Conservation (phyloP, 2,888 invertebrate genomes). For the Scrobipalpa costella region DNA sequence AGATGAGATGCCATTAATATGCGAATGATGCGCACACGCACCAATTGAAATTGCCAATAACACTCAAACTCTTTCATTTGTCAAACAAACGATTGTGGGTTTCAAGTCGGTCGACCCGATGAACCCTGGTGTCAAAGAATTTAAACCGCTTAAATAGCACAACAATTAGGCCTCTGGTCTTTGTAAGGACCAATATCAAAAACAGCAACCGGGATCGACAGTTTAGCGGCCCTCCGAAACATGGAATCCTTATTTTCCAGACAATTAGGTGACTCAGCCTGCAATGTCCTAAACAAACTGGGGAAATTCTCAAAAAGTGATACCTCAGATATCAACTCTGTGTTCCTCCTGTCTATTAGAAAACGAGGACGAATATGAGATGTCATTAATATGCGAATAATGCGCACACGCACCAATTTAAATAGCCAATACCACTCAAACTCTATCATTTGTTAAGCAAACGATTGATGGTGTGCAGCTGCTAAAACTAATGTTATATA, state of each 20-base stretch:
- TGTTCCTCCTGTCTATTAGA: slow-evolving; percentile 45
- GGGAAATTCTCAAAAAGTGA: too few species aligned
- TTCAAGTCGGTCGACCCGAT: too few species aligned
- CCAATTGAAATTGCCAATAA: slow-evolving; percentile 39
- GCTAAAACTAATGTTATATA: slow-evolving; percentile 26
- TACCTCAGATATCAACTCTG: too few species aligned
- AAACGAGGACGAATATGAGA: slow-evolving; percentile 42
- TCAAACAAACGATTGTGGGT: slow-evolving; percentile 27
- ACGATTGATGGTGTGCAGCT: slow-evolving; percentile 31
- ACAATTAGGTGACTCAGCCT: too few species aligned
- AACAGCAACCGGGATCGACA: too few species aligned
- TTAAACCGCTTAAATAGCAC: too few species aligned
- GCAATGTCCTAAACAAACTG: too few species aligned
- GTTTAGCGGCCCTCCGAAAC: too few species aligned
- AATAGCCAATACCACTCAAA: slow-evolving; percentile 34
- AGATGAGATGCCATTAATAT: slow-evolving; percentile 35
- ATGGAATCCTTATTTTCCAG: too few species aligned
- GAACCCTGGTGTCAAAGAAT: too few species aligned
- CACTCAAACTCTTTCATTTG: slow-evolving; percentile 29
- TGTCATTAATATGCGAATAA: slow-evolving; percentile 37
- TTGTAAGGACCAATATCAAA: too few species aligned
- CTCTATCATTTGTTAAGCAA: slow-evolving; percentile 26
- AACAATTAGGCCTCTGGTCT: too few species aligned
- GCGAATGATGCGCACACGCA: slow-evolving; percentile 38
- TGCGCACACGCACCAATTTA: slow-evolving; percentile 39